Evolutionary conservation across 2,888 invertebrate species (phyloP).

Genomic region (Ophioninae sp.): DNA sequence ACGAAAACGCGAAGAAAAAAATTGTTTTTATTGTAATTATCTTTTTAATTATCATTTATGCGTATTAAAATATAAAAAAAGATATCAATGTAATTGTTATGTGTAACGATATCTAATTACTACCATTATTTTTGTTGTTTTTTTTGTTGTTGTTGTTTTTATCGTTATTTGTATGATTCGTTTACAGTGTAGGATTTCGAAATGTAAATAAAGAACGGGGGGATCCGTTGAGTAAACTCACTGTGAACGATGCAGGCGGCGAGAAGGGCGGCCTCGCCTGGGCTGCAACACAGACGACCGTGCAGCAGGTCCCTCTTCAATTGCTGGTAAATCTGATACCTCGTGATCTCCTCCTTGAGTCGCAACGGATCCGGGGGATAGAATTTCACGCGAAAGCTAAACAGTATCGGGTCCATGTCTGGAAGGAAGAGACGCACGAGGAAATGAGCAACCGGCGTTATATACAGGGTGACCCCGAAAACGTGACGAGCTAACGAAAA

Average conservation of each 20-base stretch:
- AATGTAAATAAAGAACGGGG: too few species aligned
- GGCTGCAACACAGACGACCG: slow-evolving; percentile 95
- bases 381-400: slow-evolving; percentile 98
- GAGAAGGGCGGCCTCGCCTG: slow-evolving; percentile 93
- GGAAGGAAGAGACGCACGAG: slow-evolving; percentile 72
- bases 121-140: not conserved
- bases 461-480: not conserved
- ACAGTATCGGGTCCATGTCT: slow-evolving; percentile 95
- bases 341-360: slow-evolving; percentile 95
- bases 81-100: too few species aligned
- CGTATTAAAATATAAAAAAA: too few species aligned
- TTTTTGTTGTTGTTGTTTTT: not conserved
- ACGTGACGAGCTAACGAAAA: not conserved
- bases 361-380: slow-evolving; percentile 97
- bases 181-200: not conserved
- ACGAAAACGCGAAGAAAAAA: too few species aligned
- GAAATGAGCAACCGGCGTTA: slow-evolving; percentile 14
- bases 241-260: slow-evolving; percentile 97
- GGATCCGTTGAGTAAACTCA: slow-evolving; percentile 80
- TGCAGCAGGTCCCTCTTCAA: slow-evolving; percentile 96
- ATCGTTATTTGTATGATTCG: not conserved
- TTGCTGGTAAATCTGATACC: slow-evolving; percentile 97
- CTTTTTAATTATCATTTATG: too few species aligned
- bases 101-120: not conserved
- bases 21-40: too few species aligned